phyloP scores from a whole-genome alignment of 2,113 vertebrate genomes.

The Aleadryas rufinucha region DNA sequence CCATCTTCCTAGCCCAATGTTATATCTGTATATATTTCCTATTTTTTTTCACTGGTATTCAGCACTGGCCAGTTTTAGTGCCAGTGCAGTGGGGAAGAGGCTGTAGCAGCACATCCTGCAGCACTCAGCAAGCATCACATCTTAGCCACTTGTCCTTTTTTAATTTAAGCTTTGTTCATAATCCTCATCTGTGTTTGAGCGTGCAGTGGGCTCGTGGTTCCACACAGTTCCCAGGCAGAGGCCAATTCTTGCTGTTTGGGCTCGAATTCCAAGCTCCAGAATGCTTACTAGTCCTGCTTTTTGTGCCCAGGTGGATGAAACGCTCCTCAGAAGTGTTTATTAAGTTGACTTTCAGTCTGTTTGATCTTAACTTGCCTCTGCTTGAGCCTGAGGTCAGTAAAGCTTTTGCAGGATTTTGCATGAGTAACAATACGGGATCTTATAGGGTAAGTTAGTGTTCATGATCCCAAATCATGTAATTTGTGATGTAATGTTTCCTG shows the following conservation, averaged over 20 bases:
- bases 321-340: neutral
- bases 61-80: neutral
- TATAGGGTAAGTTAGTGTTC: neutral
- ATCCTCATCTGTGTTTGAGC: neutral
- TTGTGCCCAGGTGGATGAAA: neutral
- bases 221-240: neutral
- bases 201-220: neutral
- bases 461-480: neutral
- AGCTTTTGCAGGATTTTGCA: neutral
- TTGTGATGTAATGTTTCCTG: neutral
- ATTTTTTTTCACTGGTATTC: neutral
- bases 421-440: neutral
- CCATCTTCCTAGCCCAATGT: neutral
- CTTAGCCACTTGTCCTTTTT: neutral
- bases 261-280: neutral
- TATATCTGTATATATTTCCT: neutral
- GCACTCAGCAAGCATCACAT: neutral
- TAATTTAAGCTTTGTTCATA: neutral
- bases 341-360: neutral
- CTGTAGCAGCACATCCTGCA: neutral
- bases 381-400: neutral
- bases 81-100: no score
- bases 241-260: neutral
- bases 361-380: constrained; percentile 14
- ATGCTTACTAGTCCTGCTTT: neutral